Percentiles rank a stretch among this genome's conserved stretches.
phyloP scores from a whole-genome alignment of 2,113 vertebrate genomes.

The Alethe castanea region DNA sequence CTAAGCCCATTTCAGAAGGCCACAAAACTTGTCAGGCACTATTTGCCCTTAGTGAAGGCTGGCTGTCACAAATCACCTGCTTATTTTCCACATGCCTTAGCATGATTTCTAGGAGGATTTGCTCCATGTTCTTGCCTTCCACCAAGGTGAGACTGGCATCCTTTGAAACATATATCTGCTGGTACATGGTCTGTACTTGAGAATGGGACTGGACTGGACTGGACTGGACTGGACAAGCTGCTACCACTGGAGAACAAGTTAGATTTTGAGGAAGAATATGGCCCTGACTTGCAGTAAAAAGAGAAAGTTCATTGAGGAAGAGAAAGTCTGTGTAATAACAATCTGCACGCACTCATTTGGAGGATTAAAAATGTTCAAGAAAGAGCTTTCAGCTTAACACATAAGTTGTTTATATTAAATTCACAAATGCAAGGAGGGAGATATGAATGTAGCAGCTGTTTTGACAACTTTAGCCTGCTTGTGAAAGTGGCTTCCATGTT shows the following conservation, averaged over 20 bases:
- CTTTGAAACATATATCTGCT: background rate
- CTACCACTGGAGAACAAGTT: background rate
- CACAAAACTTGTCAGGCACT: background rate
- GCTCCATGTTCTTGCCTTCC: background rate
- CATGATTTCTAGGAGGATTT: background rate
- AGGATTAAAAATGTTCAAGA: background rate
- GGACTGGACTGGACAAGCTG: background rate
- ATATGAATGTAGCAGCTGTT: background rate
- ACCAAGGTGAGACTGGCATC: background rate
- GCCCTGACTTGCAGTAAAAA: background rate
- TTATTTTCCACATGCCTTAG: background rate
- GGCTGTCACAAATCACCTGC: background rate
- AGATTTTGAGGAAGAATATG: background rate
- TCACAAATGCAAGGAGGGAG: background rate
- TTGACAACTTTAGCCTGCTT: background rate
- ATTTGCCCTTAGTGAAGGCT: background rate
- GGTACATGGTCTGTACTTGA: background rate
- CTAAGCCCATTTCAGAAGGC: background rate
- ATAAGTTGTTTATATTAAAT: background rate
- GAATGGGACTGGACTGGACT: background rate
- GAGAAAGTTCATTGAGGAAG: background rate
- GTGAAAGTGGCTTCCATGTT: background rate
- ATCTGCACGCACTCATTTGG: accelerated
- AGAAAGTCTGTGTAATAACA: background rate
- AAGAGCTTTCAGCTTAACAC: background rate